Evolutionary conservation across 2,888 invertebrate species (phyloP), one percentile per base, ranked within the genome.

Genomic region (Chirona hameri): DNA sequence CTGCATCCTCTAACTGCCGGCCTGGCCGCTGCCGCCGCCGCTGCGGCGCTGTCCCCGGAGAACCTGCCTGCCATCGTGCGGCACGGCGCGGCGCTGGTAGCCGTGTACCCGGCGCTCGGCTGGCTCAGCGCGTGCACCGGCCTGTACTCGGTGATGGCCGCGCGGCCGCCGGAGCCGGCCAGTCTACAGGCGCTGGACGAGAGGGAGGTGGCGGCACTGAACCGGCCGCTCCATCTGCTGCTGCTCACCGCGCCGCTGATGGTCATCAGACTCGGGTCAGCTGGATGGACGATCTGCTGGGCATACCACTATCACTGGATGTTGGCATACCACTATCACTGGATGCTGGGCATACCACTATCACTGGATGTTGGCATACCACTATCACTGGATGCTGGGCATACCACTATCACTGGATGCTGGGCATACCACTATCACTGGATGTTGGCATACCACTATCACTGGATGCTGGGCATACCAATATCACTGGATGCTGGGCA

Each of bases 1-100:
- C 18, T 84, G 15, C 83, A 84, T 76, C 82, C 84, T 18, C 31
- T 84, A 15, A 29, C 84, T 48, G 83, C 81, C 76, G 85, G 85
- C 0, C 24, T 83, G 24, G 82, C 82, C 46, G 81, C 84, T 46
- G 84, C 82, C 27, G 81, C 81, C 24, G 80, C 79, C 24, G 65
- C 83, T 4, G 83, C 82, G 65, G 84, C 83, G n/a, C 81, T 85
- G 65, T 27, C 82, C 55, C 81, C 82, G 27, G 69, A 39, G 4
- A 76, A 39, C 76, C 24, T 76, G 21, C 52, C 52, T 12, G 52
- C 52, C 15, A 18, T 52, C 15, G 12, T 18, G 15, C 52, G 52
- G 15, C 52, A 24, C 5, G 72, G 76, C 24, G 18, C 76, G 24
- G 39, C 24, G 21, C 31, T 76, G 46, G 76, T 76, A 24, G 76